phyloP scores from a whole-genome alignment of 2,888 invertebrate species.

The Frankliniella fusca region DNA sequence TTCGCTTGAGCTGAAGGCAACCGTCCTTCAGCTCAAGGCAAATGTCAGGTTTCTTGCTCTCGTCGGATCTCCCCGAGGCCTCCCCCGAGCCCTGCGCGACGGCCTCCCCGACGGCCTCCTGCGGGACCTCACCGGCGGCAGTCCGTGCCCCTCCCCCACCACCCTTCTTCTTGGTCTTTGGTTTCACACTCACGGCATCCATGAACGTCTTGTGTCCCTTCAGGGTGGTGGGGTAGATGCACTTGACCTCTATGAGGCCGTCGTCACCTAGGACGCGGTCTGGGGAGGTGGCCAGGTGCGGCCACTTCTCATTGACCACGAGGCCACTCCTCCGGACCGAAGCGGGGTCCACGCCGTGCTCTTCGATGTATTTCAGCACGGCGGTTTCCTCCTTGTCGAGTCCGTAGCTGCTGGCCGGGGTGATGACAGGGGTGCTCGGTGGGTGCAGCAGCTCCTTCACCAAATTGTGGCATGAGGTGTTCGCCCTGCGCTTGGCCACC shows the following conservation, averaged over 20 bases:
- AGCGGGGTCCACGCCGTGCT: neutral
- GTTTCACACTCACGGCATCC: too few species aligned
- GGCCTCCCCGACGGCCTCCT: too few species aligned
- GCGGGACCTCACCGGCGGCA: too few species aligned
- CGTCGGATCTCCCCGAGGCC: too few species aligned
- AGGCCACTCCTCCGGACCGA: slow-evolving; percentile 22
- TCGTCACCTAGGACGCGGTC: slow-evolving; percentile 28
- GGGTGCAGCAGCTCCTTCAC: slow-evolving; percentile 16
- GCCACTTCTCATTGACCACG: slow-evolving; percentile 10
- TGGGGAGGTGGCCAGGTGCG: slow-evolving; percentile 29
- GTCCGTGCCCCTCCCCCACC: too few species aligned
- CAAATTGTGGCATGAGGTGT: slow-evolving; percentile 29
- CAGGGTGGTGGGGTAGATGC: neutral
- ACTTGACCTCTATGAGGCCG: neutral
- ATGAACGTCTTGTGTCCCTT: neutral
- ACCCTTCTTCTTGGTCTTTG: too few species aligned
- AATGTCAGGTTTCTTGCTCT: too few species aligned
- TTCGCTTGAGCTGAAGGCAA: too few species aligned
- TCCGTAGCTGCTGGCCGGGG: slow-evolving; percentile 9
- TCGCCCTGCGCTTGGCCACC: slow-evolving; percentile 5
- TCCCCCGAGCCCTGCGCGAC: too few species aligned
- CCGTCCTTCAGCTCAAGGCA: too few species aligned
- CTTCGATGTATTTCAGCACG: neutral
- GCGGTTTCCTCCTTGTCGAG: neutral
- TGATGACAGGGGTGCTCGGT: neutral